Evolutionary conservation across 2,113 vertebrate species (phyloP), one percentile per base, ranked within the genome.

Genomic region (Progne subis): DNA sequence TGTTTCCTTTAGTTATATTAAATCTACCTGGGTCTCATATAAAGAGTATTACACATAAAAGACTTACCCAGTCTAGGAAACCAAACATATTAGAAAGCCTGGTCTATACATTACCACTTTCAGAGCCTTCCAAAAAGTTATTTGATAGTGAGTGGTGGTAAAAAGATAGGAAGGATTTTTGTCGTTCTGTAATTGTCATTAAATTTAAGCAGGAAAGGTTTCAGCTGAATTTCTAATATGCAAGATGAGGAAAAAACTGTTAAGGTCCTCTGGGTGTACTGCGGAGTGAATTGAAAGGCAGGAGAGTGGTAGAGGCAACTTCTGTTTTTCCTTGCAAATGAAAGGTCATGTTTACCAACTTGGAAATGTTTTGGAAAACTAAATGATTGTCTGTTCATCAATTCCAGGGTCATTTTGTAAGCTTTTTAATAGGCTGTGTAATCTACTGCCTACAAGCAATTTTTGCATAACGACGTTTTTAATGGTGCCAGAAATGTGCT

Each of bases 91-190:
- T 69, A 31, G 53, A 86, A 82, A 64, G 44, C 44, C 96, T 96
- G 90, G 43, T 89, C 31, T 88, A 64, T 85, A 85, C 86, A 92
- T 95, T 91, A 87, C 60, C 14, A 21, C 9, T 76, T 74, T 41
- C 67, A 79, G n/a, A 70, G 20, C 43, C 18, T 93, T 94, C 90
- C 88, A 89, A 17, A 67, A 89, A 85, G 46, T 74, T 87, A 87
- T 31, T 90, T 82, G 78, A 89, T 84, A 91, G 78, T 39, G 70
- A 43, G 28, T 8, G 18, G 31, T 32, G 28, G 46, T 26, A 5
- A 9, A 61, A 59, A 55, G 28, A 69, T 20, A 63, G 29, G 56
- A 70, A 44, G 43, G 29, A 20, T 29, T 92, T 89, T 80, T 88
- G 43, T 78, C 0, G 0, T 21, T 44, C 91, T 96, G 96, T 68